Evolutionary conservation across 1,140 invertebrate species (phyloP).

Genomic region (Patella vulgata): DNA sequence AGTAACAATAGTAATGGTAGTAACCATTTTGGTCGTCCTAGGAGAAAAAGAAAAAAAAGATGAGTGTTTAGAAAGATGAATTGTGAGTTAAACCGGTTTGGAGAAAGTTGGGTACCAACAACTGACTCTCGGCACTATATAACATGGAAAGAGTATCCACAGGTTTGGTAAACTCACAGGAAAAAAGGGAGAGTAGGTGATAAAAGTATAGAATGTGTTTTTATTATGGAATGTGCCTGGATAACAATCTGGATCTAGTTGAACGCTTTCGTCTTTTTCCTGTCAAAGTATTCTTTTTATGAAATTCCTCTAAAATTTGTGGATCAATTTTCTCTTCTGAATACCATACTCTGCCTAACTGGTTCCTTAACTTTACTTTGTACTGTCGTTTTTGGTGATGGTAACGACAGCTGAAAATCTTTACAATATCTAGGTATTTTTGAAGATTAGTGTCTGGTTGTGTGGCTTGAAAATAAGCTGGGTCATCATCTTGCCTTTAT

Average conservation of each 20-base stretch:
- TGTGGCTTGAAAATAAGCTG: background rate
- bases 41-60: too few species aligned
- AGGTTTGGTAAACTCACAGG: too few species aligned
- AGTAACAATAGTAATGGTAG: too few species aligned
- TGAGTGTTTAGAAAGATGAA: too few species aligned
- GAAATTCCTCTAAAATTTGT: constrained; percentile 8
- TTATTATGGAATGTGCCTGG: too few species aligned
- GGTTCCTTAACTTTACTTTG: constrained; percentile 3
- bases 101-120: too few species aligned
- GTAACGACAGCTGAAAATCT: background rate
- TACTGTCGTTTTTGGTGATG: background rate
- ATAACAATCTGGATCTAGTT: background rate
- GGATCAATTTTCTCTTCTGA: constrained; percentile 12
- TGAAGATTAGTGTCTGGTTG: background rate
- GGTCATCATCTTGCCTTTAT: background rate
- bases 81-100: too few species aligned
- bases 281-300: constrained; percentile 11
- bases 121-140: too few species aligned
- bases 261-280: constrained; percentile 13
- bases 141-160: too few species aligned
- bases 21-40: too few species aligned
- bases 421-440: background rate
- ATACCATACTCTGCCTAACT: constrained; percentile 15
- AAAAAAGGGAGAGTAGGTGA: too few species aligned
- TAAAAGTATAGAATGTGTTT: too few species aligned